These are phyloP conservation scores for Sebastes nivosus DNA, from an alignment of 2,797 vertebrate genomes.

Conservation along the genomic window DNA sequence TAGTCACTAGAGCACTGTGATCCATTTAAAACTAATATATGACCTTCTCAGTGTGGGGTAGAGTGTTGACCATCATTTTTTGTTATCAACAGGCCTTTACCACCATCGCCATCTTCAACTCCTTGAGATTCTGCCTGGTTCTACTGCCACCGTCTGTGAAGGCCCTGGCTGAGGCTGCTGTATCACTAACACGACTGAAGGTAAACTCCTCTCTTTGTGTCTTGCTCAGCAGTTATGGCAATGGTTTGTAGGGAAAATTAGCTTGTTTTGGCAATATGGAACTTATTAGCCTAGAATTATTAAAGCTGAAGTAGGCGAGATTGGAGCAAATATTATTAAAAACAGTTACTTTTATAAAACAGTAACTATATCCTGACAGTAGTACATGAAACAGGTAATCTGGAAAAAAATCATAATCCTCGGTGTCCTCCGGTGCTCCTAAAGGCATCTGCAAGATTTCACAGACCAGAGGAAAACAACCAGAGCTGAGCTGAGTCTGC, in stretches of 20 bases:
- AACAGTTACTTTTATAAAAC: too few species aligned
- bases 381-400: too few species aligned
- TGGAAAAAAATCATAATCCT: too few species aligned
- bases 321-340: too few species aligned
- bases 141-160: slow-evolving; percentile 81
- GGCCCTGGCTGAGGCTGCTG: slow-evolving; percentile 78
- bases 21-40: not conserved
- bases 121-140: slow-evolving; percentile 82
- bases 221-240: not conserved
- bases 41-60: not conserved
- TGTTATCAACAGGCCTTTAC: slow-evolving; percentile 82
- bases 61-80: not conserved
- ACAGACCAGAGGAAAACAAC: too few species aligned
- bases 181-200: slow-evolving; percentile 82
- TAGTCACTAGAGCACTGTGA: not conserved
- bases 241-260: not conserved
- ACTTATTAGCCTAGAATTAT: too few species aligned
- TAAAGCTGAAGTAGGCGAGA: too few species aligned
- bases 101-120: slow-evolving; percentile 85
- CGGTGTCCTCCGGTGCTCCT: too few species aligned
- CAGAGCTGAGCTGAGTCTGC: too few species aligned
- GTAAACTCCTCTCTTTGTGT: slow-evolving; percentile 59
- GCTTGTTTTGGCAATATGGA: too few species aligned
- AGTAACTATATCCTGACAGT: too few species aligned
- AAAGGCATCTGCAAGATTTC: too few species aligned